Percentiles rank a stretch among this genome's conserved stretches.
Evolutionary conservation across 1,140 invertebrate genomes (phyloP).

Genomic region (Drosophila nigrodunni): DNA sequence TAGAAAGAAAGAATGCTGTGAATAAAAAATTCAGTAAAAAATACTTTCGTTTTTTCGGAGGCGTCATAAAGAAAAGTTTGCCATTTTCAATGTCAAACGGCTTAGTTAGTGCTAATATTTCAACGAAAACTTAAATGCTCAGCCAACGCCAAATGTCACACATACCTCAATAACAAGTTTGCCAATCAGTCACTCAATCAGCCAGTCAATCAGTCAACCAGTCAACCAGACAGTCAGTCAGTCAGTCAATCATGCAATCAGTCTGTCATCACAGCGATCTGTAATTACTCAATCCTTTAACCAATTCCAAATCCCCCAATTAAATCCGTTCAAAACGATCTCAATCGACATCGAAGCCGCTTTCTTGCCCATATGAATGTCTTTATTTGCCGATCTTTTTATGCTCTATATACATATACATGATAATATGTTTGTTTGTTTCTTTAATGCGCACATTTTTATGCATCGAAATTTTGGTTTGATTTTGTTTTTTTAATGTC

Average conservation of each 20-base stretch:
- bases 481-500: constrained; percentile 40
- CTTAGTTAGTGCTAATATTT: constrained; percentile 39
- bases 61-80: constrained; percentile 18
- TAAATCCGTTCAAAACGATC: not conserved
- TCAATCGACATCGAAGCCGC: constrained; percentile 10
- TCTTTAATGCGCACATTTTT: constrained; percentile 71
- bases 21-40: constrained; percentile 44
- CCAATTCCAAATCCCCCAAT: constrained; percentile 8
- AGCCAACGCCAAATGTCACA: constrained; percentile 27
- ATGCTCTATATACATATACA: constrained; percentile 31
- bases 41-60: constrained; percentile 51
- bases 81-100: constrained; percentile 32
- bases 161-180: not conserved
- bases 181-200: constrained; percentile 30
- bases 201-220: constrained; percentile 21
- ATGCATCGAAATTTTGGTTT: constrained; percentile 63
- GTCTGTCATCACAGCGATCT: constrained; percentile 60
- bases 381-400: constrained; percentile 30
- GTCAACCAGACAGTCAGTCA: constrained; percentile 14
- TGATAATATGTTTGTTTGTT: constrained; percentile 37
- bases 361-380: constrained; percentile 26
- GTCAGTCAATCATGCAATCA: constrained; percentile 56
- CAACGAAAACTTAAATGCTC: constrained; percentile 22
- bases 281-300: constrained; percentile 18
- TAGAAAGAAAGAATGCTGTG: constrained; percentile 18